Evolutionary conservation across 2,113 vertebrate genomes (phyloP).

Genomic region (Tenebrosternarchus preto): DNA sequence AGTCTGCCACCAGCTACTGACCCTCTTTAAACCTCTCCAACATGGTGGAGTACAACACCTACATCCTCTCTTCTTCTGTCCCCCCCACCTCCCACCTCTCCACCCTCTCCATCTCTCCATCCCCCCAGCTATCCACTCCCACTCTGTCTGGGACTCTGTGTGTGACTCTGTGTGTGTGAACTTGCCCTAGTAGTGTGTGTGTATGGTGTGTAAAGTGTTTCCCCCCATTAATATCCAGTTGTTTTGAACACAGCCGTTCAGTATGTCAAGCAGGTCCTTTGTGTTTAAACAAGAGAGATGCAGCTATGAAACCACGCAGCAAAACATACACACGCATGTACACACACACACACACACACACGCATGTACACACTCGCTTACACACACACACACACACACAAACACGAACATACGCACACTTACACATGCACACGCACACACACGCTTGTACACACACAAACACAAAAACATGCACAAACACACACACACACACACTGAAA

Average conservation of each 20-base stretch:
- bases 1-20: constrained; percentile 80
- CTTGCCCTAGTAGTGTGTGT: constrained; percentile 7
- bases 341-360: constrained; percentile 2
- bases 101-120: neutral
- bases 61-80: neutral
- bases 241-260: constrained; percentile 65
- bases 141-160: neutral
- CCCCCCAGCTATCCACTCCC: neutral
- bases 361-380: neutral
- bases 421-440: constrained; percentile 9
- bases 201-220: neutral
- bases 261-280: constrained; percentile 59
- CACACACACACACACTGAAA: neutral
- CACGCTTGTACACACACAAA: neutral
- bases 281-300: constrained; percentile 58
- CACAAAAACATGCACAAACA: neutral
- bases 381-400: too few relatives aligned
- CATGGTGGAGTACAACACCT: constrained; percentile 57
- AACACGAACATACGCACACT: constrained; percentile 6
- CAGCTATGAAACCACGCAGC: constrained; percentile 54
- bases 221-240: too few relatives aligned
- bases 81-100: neutral
- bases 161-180: neutral
- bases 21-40: constrained; percentile 81
- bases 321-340: constrained; percentile 7